Conservation (phyloP, 2,113 vertebrate species). For the Oreochromis aureus region DNA sequence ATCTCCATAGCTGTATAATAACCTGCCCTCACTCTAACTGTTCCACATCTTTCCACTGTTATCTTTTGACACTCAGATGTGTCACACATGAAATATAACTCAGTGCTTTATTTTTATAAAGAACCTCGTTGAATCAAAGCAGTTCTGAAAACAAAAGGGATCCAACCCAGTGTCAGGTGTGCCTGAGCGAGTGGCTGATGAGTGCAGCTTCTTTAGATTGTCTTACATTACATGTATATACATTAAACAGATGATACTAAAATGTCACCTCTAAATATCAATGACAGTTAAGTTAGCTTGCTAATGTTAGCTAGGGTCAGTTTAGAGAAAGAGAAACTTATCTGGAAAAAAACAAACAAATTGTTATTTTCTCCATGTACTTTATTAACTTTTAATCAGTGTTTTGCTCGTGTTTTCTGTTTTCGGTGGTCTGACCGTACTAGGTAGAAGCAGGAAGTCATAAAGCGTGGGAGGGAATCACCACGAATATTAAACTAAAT, state of each 20-base stretch:
- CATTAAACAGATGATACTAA: not conserved
- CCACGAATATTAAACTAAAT: not conserved
- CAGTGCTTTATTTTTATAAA: not conserved
- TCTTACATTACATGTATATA: not conserved
- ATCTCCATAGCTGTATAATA: not conserved
- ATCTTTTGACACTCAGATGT: not conserved
- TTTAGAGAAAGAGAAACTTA: not conserved
- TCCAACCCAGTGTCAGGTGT: not conserved
- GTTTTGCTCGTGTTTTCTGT: not conserved
- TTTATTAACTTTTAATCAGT: not conserved
- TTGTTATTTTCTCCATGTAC: not conserved
- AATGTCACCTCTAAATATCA: not conserved
- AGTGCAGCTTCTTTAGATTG: not conserved
- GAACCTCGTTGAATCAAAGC: not conserved
- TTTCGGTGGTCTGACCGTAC: not conserved
- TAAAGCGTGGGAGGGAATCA: not conserved
- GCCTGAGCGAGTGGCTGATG: not conserved
- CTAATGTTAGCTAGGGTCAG: not conserved
- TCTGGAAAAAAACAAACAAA: fast-evolving
- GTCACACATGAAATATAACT: not conserved
- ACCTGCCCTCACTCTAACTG: not conserved
- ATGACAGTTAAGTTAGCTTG: not conserved
- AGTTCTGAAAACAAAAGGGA: not conserved
- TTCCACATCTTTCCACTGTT: not conserved
- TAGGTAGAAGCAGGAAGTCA: not conserved